Evolutionary conservation across 2,888 invertebrate genomes (phyloP), one percentile per base, ranked within the genome.

Genomic region (Melanophora roralis): DNA sequence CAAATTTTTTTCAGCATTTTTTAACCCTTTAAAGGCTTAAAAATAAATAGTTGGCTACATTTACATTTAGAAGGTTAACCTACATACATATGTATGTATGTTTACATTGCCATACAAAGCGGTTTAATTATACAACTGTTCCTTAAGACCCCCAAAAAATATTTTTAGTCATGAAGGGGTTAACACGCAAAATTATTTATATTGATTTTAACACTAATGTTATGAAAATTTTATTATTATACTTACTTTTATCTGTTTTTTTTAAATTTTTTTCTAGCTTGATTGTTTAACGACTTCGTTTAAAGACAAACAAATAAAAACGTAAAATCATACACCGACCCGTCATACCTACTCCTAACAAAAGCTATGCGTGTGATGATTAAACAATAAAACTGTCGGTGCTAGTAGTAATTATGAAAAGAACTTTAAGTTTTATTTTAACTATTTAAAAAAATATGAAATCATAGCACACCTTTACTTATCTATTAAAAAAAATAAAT

Each of bases 211-310:
- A 43, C 74, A 74, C 51, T 74, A 51, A 40, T 21, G 49, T 75
- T 38, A 40, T 47, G 32, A 36, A 43, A 34, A 27, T 62, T 19
- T 38, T n/a, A n/a, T 12, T 12, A 53, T 16, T 34, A 14, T 12
- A 1, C 51, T 19, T 45, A 12, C 12, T 32, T 1, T n/a, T n/a
- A 27, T 67, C 27, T 59, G 6, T 40, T 23, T 62, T 43, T 19
- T 62, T n/a, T n/a, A n/a, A n/a, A n/a, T n/a, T 57, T 60, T 21
- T 67, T 43, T 45, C n/a, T 19, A 65, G 79, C 62, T 65, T 71
- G 65, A 75, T 60, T 65, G 40, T 64, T 69, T 73, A 27, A 59
- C 55, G 69, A 67, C 68, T 65, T 60, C 71, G 36, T 60, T 75
- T 59, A 59, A 79, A 65, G 51, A 49, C 40, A 67, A 57, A 32